A percentile compares a stretch with the other conserved stretches of the same genome.
These are phyloP conservation scores for Nyctibius bracteatus DNA, from an alignment of 2,113 vertebrate species.

Conservation along the genomic window DNA sequence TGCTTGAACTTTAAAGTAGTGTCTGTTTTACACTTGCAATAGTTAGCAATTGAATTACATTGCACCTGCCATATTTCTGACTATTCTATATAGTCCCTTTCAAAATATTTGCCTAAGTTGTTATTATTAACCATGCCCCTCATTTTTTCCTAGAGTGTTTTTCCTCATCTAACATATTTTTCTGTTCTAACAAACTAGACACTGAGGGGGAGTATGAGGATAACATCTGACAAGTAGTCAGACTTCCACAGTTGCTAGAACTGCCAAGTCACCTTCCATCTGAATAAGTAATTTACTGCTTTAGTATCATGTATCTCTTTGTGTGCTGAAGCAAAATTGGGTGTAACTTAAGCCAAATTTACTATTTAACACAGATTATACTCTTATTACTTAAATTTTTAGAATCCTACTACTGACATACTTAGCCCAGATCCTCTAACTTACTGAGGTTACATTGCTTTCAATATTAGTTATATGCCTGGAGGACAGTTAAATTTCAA, in stretches of 20 bases:
- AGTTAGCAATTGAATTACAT: neutral
- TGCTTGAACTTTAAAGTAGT: neutral
- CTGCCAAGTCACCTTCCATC: constrained; percentile 35
- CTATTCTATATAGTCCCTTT: neutral
- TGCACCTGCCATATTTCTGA: neutral
- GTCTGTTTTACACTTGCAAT: neutral
- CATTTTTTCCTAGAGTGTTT: neutral
- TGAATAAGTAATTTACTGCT: neutral
- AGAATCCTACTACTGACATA: neutral
- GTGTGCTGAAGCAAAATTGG: neutral
- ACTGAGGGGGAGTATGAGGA: neutral
- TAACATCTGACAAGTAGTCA: neutral
- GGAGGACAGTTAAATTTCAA: neutral
- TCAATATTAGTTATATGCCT: neutral
- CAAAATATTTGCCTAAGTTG: neutral
- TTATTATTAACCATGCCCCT: neutral
- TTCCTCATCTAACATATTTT: neutral
- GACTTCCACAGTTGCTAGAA: neutral
- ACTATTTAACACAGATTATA: neutral
- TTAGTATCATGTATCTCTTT: neutral
- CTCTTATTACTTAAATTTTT: neutral
- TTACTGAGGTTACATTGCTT: neutral
- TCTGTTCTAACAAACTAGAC: neutral
- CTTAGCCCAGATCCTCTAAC: neutral
- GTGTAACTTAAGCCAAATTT: neutral